A percentile compares a stretch with the other conserved stretches of the same genome.
These are phyloP conservation scores for Nilaparvata lugens DNA, from an alignment of 1,140 invertebrate species.

Conservation along the genomic window DNA sequence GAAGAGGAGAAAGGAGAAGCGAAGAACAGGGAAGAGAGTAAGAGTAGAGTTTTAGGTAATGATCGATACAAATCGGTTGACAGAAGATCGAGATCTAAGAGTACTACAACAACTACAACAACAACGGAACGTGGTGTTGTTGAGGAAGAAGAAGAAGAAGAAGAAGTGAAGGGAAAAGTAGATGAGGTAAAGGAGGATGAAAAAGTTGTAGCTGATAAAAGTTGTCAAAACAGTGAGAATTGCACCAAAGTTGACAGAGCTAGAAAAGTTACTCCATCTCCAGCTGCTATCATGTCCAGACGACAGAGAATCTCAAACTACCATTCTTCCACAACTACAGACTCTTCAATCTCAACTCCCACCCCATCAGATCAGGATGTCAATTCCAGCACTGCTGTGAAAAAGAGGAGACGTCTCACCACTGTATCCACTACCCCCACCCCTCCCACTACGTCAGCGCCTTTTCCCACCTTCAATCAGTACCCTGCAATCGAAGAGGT, in stretches of 20 bases:
- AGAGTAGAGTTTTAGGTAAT: no score
- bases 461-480: slow-evolving; percentile 23
- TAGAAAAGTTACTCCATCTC: neutral
- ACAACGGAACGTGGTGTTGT: no score
- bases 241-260: neutral
- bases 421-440: slow-evolving; percentile 3
- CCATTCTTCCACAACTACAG: neutral
- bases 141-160: no score
- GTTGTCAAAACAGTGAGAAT: neutral
- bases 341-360: neutral
- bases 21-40: no score
- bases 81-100: no score
- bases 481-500: slow-evolving; percentile 23
- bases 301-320: no score
- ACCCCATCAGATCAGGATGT: neutral
- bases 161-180: neutral
- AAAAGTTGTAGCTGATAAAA: neutral
- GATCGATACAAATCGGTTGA: no score
- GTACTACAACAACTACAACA: no score
- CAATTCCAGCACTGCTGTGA: neutral
- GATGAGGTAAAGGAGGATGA: neutral
- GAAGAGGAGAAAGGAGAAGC: neutral
- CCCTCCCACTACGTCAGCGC: slow-evolving; percentile 17
- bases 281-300: neutral
- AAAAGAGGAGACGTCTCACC: neutral